Conservation (phyloP, 2,797 vertebrate genomes). For the Macropodus opercularis region DNA sequence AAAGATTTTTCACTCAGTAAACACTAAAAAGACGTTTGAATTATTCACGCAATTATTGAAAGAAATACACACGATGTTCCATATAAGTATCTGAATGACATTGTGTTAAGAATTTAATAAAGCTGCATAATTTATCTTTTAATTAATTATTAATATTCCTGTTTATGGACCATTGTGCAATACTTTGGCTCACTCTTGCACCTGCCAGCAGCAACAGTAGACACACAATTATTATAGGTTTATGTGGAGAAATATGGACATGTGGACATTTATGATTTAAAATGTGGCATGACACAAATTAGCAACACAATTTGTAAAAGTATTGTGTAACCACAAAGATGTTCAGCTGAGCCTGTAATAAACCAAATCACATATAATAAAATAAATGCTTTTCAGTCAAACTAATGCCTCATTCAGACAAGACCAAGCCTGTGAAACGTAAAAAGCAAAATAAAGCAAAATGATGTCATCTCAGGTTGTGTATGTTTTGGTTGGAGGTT, state of each 20-base stretch:
- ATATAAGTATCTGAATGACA: not conserved
- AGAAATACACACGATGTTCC: not conserved
- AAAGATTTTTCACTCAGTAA: constrained; percentile 16
- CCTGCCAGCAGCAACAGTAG: too few relatives aligned
- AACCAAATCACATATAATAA: too few relatives aligned
- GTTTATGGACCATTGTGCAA: not conserved
- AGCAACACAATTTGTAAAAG: constrained; percentile 10
- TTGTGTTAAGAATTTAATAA: not conserved
- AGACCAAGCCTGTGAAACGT: too few relatives aligned
- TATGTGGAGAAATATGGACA: not conserved
- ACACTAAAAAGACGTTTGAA: constrained; percentile 17
- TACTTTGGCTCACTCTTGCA: not conserved
- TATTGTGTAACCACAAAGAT: too few relatives aligned
- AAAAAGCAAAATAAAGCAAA: too few relatives aligned
- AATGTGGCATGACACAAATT: not conserved
- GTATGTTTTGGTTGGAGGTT: constrained; percentile 33
- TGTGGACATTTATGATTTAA: not conserved
- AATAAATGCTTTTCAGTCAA: too few relatives aligned
- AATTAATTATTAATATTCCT: not conserved
- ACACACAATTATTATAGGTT: too few relatives aligned
- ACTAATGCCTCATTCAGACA: too few relatives aligned
- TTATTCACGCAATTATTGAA: not conserved
- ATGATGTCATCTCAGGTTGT: constrained; percentile 39
- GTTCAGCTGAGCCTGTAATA: too few relatives aligned
- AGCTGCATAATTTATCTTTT: not conserved